Percentiles rank a stretch among this genome's conserved stretches.
phyloP scores from a whole-genome alignment of 2,888 invertebrate species.

The Torymus tubicola region DNA sequence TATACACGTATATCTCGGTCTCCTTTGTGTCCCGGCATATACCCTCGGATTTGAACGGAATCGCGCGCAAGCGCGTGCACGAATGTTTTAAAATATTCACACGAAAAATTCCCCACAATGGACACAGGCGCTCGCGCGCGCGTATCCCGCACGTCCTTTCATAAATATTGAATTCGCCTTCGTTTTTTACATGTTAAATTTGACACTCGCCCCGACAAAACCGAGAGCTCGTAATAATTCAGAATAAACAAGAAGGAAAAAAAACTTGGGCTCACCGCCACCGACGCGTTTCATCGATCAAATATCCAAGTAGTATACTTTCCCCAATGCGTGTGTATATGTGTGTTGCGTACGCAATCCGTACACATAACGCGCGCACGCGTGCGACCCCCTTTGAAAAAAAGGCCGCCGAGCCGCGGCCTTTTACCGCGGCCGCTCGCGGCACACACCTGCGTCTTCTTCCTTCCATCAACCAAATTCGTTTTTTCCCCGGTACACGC shows the following conservation, averaged over 20 bases:
- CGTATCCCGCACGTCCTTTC: slow-evolving; percentile 18
- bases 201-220: slow-evolving; percentile 29
- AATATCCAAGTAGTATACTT: slow-evolving; percentile 47
- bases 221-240: slow-evolving; percentile 32
- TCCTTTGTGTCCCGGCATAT: background rate
- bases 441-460: slow-evolving; percentile 53
- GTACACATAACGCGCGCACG: background rate
- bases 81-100: slow-evolving; percentile 26
- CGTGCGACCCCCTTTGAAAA: slow-evolving; percentile 12
- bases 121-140: no score
- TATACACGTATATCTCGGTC: no score
- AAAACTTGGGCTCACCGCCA: background rate
- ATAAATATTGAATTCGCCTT: slow-evolving; percentile 29
- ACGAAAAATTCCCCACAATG: slow-evolving; percentile 8
- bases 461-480: slow-evolving; percentile 56
- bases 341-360: background rate
- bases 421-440: slow-evolving; percentile 35
- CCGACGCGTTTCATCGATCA: slow-evolving; percentile 46
- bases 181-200: slow-evolving; percentile 13
- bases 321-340: background rate
- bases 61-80: background rate
- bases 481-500: slow-evolving; percentile 23
- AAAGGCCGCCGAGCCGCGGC: background rate
- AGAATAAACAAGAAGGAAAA: slow-evolving; percentile 36
- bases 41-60: background rate